Evolutionary conservation across 2,888 invertebrate genomes (phyloP).

Genomic region (Temnothorax rugatulus): DNA sequence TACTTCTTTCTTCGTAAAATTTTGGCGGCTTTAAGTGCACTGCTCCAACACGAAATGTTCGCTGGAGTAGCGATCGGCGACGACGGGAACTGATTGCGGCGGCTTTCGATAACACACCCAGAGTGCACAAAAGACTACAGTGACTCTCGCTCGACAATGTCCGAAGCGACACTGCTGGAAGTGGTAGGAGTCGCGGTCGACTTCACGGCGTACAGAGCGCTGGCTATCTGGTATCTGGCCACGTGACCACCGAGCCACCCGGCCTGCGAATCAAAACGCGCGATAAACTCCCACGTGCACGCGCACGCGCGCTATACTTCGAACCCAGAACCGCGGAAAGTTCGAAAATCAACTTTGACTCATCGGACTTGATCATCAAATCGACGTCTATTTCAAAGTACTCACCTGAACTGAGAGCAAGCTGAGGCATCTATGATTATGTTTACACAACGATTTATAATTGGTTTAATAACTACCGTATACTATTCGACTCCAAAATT

Average conservation of each 20-base stretch:
- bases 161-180: conserved; percentile 57
- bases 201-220: conserved; percentile 14
- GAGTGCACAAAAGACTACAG: background rate
- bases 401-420: no score
- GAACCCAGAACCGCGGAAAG: background rate
- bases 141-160: conserved; percentile 1
- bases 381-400: no score
- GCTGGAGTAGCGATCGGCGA: conserved; percentile 71
- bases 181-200: background rate
- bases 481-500: no score
- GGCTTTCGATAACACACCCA: conserved; percentile 33
- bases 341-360: background rate
- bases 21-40: conserved; percentile 77
- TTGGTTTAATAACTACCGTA: no score
- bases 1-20: conserved; percentile 86
- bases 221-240: background rate
- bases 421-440: no score
- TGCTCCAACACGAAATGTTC: conserved; percentile 63
- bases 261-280: conserved; percentile 49
- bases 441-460: no score
- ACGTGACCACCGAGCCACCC: conserved; percentile 38
- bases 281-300: background rate
- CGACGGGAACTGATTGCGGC: conserved; percentile 46
- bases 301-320: conserved; percentile 39
- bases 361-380: no score